A percentile compares a stretch with the other conserved stretches of the same genome.
Evolutionary conservation across 2,113 vertebrate genomes (phyloP).

Genomic region (Plecturocebus donacophilus): DNA sequence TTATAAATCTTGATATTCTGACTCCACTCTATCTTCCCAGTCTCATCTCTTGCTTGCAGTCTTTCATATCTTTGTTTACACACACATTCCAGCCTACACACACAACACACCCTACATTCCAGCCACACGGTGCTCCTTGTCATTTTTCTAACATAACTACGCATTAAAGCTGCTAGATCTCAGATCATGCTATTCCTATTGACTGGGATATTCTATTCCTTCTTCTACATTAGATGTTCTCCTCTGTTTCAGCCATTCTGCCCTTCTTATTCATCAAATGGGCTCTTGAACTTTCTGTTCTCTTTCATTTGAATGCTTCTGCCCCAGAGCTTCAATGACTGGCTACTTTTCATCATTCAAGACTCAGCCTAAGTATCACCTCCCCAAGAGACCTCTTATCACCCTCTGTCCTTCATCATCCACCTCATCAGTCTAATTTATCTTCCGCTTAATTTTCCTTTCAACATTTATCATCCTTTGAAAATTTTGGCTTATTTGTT

Average conservation of each 20-base stretch:
- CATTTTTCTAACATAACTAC: background rate
- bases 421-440: background rate
- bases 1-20: background rate
- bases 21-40: background rate
- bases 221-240: background rate
- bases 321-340: conserved; percentile 50
- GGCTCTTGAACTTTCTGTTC: conserved; percentile 4
- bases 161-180: background rate
- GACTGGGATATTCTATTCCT: background rate
- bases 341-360: conserved; percentile 17
- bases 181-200: background rate
- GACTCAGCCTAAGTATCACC: background rate
- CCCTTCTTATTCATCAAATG: background rate
- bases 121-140: background rate
- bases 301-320: conserved; percentile 11
- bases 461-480: background rate
- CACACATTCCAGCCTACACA: too few species aligned
- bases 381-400: background rate
- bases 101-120: too few species aligned
- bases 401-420: background rate
- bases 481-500: conserved; percentile 10
- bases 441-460: background rate
- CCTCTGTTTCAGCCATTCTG: background rate
- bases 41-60: background rate
- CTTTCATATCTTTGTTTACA: background rate